These are phyloP conservation scores for Octodonta nipae DNA, from an alignment of 2,888 invertebrate species.

Conservation along the genomic window DNA sequence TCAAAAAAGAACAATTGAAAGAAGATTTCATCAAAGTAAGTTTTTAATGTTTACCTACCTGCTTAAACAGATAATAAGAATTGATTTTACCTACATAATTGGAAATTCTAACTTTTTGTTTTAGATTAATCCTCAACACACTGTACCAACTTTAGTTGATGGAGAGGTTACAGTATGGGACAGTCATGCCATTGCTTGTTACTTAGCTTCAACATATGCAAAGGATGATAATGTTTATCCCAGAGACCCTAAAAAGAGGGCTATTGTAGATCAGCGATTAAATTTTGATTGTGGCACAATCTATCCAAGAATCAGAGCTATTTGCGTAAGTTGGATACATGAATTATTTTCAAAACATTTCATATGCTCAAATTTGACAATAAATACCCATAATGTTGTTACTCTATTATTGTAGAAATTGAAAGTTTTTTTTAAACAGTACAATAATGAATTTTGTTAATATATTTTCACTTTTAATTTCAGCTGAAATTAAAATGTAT, in stretches of 20 bases:
- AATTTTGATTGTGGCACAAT: slow-evolving; percentile 50
- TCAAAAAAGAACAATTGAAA: slow-evolving; percentile 45
- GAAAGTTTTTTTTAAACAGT: not conserved
- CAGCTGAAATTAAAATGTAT: too few species aligned
- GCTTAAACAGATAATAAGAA: too few species aligned
- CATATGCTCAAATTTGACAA: too few species aligned
- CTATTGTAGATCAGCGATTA: slow-evolving; percentile 47
- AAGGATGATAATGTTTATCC: slow-evolving; percentile 49
- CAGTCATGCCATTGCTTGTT: slow-evolving; percentile 50
- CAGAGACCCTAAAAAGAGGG: slow-evolving; percentile 41
- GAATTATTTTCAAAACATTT: not conserved
- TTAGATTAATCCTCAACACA: slow-evolving; percentile 50
- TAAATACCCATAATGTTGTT: too few species aligned
- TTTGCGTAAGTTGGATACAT: slow-evolving; percentile 40
- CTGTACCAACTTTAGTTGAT: slow-evolving; percentile 54
- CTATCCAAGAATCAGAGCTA: slow-evolving; percentile 48
- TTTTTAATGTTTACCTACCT: too few species aligned
- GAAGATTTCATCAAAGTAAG: slow-evolving; percentile 39
- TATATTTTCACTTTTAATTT: too few species aligned
- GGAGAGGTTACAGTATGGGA: slow-evolving; percentile 54
- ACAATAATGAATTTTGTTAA: too few species aligned
- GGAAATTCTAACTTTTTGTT: slow-evolving; percentile 5
- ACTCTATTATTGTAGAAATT: not conserved
- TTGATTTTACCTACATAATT: too few species aligned
- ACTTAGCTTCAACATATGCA: slow-evolving; percentile 48